Conservation (phyloP, 1,140 invertebrate genomes). For the Drosophila ironensis region DNA sequence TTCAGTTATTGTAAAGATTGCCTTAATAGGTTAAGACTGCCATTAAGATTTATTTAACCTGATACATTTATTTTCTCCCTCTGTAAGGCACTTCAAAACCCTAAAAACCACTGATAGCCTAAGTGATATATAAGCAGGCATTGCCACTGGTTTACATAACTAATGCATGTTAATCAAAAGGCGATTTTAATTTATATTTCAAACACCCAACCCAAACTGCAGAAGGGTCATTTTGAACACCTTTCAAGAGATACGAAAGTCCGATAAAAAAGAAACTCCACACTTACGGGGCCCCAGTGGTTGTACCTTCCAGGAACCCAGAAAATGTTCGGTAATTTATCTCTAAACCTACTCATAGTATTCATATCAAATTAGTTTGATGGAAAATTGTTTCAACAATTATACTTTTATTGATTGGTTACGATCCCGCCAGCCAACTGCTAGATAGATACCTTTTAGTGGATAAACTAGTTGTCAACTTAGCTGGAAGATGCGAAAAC, state of each 20-base stretch:
- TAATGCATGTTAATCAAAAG: slow-evolving; percentile 68
- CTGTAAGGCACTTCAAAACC: slow-evolving; percentile 14
- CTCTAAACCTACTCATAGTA: slow-evolving; percentile 2
- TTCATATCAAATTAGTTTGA: not conserved
- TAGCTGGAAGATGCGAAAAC: not conserved
- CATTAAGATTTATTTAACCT: not conserved
- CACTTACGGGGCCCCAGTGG: no score
- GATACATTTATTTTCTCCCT: not conserved
- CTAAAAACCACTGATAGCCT: slow-evolving; percentile 10
- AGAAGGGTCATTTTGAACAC: slow-evolving; percentile 33
- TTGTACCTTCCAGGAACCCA: slow-evolving; percentile 18
- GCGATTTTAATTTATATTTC: slow-evolving; percentile 48
- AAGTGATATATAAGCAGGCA: slow-evolving; percentile 29
- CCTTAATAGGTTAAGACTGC: not conserved
- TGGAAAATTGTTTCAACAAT: not conserved
- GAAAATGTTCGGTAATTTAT: slow-evolving; percentile 3
- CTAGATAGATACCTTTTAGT: no score
- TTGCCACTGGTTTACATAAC: slow-evolving; percentile 67
- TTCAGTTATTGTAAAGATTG: not conserved
- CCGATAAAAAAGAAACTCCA: slow-evolving; percentile 29
- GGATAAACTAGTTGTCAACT: slow-evolving; percentile 25
- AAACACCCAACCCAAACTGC: slow-evolving; percentile 19
- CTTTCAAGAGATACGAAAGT: slow-evolving; percentile 25
- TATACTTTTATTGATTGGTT: no score
- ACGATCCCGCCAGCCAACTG: no score